Evolutionary conservation across 1,140 invertebrate genomes (phyloP).

Genomic region (Ceratina calcarata): DNA sequence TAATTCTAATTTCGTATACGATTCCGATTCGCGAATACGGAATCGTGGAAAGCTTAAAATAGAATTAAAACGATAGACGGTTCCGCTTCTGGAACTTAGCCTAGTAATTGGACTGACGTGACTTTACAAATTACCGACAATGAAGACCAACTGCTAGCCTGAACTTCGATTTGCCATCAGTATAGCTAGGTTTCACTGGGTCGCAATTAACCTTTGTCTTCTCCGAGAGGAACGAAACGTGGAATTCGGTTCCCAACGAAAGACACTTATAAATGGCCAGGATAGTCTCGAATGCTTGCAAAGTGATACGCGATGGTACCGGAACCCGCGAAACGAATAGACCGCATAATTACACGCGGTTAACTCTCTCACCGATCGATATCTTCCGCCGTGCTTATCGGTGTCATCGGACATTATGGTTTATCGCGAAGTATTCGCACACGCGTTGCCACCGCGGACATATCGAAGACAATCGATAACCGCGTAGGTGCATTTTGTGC

Average conservation of each 20-base stretch:
- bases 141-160: neutral
- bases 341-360: constrained; percentile 55
- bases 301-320: constrained; percentile 61
- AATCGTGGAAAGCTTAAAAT: neutral
- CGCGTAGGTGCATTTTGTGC: constrained; percentile 20
- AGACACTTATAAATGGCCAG: constrained; percentile 20
- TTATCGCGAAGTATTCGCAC: neutral
- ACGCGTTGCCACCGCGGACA: neutral
- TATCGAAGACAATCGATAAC: constrained; percentile 46
- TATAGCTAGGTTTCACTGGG: neutral
- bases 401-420: constrained; percentile 46
- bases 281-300: constrained; percentile 31
- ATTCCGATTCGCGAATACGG: neutral
- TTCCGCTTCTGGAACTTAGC: neutral
- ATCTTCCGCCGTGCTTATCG: constrained; percentile 47
- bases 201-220: constrained; percentile 20
- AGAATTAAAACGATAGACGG: neutral
- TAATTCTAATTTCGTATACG: neutral
- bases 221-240: neutral
- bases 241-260: constrained; percentile 13
- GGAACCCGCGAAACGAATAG: constrained; percentile 30
- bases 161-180: neutral
- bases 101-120: neutral
- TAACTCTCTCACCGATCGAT: constrained; percentile 43
- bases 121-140: neutral